phyloP scores from a whole-genome alignment of 2,888 invertebrate genomes.

The Andrena trimmerana region DNA sequence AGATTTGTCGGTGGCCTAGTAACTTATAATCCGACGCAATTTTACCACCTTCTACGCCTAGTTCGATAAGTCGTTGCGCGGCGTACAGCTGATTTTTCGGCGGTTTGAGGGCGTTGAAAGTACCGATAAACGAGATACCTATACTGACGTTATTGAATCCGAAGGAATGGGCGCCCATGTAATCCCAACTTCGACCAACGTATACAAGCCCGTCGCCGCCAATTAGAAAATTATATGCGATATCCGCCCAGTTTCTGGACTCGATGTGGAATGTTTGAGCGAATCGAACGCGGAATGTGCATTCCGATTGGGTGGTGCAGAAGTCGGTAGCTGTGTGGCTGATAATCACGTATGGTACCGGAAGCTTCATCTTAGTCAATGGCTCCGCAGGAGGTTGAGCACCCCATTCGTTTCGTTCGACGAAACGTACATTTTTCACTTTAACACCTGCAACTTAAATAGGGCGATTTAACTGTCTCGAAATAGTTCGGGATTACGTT shows the following conservation, averaged over 20 bases:
- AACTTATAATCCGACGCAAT: conserved; percentile 89
- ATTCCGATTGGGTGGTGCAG: conserved; percentile 81
- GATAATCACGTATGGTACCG: conserved; percentile 80
- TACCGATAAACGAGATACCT: conserved; percentile 91
- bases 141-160: conserved; percentile 89
- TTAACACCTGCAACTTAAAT: conserved; percentile 64
- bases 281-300: conserved; percentile 73
- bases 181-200: conserved; percentile 91
- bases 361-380: conserved; percentile 69
- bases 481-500: neutral
- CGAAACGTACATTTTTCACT: conserved; percentile 83
- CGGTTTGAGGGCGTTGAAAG: conserved; percentile 86
- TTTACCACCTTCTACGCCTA: conserved; percentile 88
- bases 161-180: conserved; percentile 90
- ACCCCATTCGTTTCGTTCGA: conserved; percentile 88
- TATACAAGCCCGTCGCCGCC: conserved; percentile 92
- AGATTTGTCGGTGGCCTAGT: conserved; percentile 89
- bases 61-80: conserved; percentile 87
- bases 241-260: conserved; percentile 88
- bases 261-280: conserved; percentile 88
- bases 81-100: conserved; percentile 86
- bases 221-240: conserved; percentile 92
- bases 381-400: conserved; percentile 87
- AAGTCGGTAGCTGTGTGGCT: conserved; percentile 78
- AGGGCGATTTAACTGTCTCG: neutral